Conservation (phyloP, 2,797 vertebrate species). For the Gymnodraco acuticeps region DNA sequence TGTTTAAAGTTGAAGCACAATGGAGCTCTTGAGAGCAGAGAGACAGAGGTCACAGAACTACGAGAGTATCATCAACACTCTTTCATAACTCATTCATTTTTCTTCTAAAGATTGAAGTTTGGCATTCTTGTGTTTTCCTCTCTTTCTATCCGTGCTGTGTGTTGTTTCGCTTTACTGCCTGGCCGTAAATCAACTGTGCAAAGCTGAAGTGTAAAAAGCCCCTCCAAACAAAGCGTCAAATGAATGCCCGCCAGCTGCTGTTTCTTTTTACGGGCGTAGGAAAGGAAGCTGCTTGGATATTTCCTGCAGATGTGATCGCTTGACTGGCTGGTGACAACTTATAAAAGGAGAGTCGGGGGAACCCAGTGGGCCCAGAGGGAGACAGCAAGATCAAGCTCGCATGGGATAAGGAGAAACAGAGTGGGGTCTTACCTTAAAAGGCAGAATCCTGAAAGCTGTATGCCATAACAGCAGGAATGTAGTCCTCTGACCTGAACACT, state of each 20-base stretch:
- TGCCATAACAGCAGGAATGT: conserved; percentile 63
- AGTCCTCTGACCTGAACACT: conserved; percentile 60
- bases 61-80: conserved; percentile 30
- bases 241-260: conserved; percentile 72
- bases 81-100: conserved; percentile 32
- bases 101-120: conserved; percentile 23
- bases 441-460: conserved; percentile 70
- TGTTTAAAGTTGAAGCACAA: conserved; percentile 63
- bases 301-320: conserved; percentile 74
- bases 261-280: conserved; percentile 51
- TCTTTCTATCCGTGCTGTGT: conserved; percentile 16
- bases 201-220: conserved; percentile 68
- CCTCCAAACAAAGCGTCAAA: conserved; percentile 79
- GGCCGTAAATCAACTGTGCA: conserved; percentile 63
- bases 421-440: conserved; percentile 84
- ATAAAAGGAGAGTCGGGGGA: conserved; percentile 70
- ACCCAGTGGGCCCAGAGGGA: conserved; percentile 52
- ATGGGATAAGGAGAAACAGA: conserved; percentile 64
- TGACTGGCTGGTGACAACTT: conserved; percentile 77
- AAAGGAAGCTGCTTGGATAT: conserved; percentile 70
- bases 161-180: conserved; percentile 55
- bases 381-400: conserved; percentile 49
- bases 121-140: conserved; percentile 16
- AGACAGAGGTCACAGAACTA: conserved; percentile 48
- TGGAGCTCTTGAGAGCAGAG: conserved; percentile 49